These are phyloP conservation scores for Danio choprae DNA, from an alignment of 2,797 vertebrate genomes.

Conservation along the genomic window DNA sequence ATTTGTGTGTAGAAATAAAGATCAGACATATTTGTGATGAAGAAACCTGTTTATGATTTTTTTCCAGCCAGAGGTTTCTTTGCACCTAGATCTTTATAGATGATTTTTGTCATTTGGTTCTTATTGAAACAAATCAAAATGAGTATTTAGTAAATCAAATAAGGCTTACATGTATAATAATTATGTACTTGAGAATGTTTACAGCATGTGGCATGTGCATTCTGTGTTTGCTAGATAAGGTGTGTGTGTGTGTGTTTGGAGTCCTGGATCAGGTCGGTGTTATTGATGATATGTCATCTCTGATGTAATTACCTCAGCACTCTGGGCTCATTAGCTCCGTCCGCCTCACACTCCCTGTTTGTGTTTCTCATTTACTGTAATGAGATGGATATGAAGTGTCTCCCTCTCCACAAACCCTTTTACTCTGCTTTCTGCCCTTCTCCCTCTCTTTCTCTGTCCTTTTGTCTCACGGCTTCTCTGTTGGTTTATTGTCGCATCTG, in stretches of 20 bases:
- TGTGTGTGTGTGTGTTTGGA: slow-evolving; percentile 8
- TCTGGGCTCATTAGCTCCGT: slow-evolving; percentile 54
- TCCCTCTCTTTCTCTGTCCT: neutral
- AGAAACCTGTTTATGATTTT: neutral
- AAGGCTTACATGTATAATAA: neutral
- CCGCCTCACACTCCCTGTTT: slow-evolving; percentile 45
- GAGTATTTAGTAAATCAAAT: neutral
- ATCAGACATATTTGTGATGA: neutral
- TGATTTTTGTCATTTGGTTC: neutral
- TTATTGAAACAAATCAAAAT: neutral
- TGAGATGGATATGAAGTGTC: slow-evolving; percentile 52
- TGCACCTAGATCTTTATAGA: neutral
- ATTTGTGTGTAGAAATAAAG: neutral
- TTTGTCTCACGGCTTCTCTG: slow-evolving; percentile 10
- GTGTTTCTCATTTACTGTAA: slow-evolving; percentile 57
- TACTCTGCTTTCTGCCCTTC: slow-evolving; percentile 9
- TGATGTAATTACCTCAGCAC: slow-evolving; percentile 53
- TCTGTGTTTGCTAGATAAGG: neutral
- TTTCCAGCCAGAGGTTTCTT: slow-evolving; percentile 8
- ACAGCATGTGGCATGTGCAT: slow-evolving; percentile 4
- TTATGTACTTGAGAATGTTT: slow-evolving; percentile 2
- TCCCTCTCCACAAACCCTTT: slow-evolving; percentile 26
- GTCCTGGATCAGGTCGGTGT: slow-evolving; percentile 18
- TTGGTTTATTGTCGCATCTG: slow-evolving; percentile 34
- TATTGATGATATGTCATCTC: slow-evolving; percentile 44